Evolutionary conservation across 2,888 invertebrate genomes (phyloP).

Genomic region (Myopa tessellatipennis): DNA sequence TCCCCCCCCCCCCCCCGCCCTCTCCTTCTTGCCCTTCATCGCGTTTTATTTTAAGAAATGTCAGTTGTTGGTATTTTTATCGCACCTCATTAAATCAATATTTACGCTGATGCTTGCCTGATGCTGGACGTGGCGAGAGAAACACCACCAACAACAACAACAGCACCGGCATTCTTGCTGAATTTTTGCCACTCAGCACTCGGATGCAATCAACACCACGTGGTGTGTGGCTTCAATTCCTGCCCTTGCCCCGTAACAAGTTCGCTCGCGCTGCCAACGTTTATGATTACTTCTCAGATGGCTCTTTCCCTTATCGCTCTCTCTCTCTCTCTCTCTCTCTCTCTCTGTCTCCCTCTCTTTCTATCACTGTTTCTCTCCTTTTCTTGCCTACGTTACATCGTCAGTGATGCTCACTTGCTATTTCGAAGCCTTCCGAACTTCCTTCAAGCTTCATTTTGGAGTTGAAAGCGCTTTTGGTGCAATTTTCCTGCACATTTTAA

Average conservation of each 20-base stretch:
- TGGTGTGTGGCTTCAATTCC: constrained; percentile 20
- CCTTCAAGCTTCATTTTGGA: no score
- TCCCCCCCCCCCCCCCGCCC: background rate
- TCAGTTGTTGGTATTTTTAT: constrained; percentile 50
- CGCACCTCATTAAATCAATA: constrained; percentile 63
- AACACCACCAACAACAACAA: constrained; percentile 35
- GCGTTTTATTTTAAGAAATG: background rate
- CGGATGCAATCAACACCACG: constrained; percentile 17
- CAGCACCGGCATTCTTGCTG: constrained; percentile 8
- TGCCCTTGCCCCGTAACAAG: background rate
- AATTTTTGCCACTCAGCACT: background rate
- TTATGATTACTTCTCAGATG: background rate
- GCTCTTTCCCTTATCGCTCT: background rate
- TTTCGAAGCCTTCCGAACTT: no score
- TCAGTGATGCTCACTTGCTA: no score
- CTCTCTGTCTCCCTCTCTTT: background rate
- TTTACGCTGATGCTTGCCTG: constrained; percentile 53
- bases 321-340: background rate
- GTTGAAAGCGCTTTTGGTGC: background rate
- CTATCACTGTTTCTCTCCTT: background rate
- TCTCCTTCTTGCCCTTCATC: background rate
- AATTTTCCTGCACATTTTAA: background rate
- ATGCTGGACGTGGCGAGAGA: constrained; percentile 1
- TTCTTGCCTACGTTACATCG: background rate
- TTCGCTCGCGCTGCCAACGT: no score